Percentiles rank a stretch among this genome's conserved stretches.
These are phyloP conservation scores for Melieria crassipennis DNA, from an alignment of 2,888 invertebrate species.

Conservation along the genomic window DNA sequence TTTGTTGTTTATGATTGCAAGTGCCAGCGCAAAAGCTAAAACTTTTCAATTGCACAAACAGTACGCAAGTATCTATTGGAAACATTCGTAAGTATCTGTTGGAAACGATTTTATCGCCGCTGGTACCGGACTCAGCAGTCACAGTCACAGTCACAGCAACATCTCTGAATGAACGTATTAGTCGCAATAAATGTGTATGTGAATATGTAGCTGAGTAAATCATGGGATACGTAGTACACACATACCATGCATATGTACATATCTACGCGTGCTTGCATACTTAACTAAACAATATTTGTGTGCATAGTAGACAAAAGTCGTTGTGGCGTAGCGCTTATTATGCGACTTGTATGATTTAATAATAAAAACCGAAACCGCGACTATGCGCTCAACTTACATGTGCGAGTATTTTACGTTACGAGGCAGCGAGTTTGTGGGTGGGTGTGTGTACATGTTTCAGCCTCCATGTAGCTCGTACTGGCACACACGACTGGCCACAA, in stretches of 20 bases:
- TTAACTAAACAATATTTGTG: too few relatives aligned
- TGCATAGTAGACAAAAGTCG: too few relatives aligned
- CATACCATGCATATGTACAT: not conserved
- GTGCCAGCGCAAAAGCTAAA: too few relatives aligned
- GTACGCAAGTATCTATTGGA: too few relatives aligned
- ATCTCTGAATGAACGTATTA: not conserved
- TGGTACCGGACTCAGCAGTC: too few relatives aligned
- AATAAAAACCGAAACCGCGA: slow-evolving; percentile 4
- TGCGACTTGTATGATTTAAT: slow-evolving; percentile 25
- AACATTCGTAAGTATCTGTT: too few relatives aligned
- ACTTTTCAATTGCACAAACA: too few relatives aligned
- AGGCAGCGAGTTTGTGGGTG: not conserved
- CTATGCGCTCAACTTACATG: not conserved
- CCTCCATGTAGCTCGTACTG: slow-evolving; percentile 3
- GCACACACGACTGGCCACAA: not conserved
- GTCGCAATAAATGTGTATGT: not conserved
- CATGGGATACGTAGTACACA: not conserved
- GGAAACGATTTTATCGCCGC: too few relatives aligned
- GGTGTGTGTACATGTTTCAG: not conserved
- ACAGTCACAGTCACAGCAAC: too few relatives aligned
- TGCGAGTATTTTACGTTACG: slow-evolving; percentile 13
- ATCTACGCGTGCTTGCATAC: not conserved
- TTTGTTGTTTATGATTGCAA: too few relatives aligned
- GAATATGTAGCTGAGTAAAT: not conserved
- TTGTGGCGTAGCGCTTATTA: not conserved